A percentile compares a stretch with the other conserved stretches of the same genome.
phyloP scores from a whole-genome alignment of 1,140 invertebrate species.

The Solen grandis region DNA sequence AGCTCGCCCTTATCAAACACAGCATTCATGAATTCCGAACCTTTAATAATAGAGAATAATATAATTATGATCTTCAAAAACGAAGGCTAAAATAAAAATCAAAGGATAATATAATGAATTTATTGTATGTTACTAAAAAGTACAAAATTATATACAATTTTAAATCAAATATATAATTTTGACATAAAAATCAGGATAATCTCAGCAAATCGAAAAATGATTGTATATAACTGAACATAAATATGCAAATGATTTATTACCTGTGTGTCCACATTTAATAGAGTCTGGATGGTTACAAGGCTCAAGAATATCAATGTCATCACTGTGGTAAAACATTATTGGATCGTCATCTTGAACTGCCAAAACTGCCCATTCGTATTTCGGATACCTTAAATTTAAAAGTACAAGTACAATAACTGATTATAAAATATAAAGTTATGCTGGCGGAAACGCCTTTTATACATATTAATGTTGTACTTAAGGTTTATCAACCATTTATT shows the following conservation, averaged over 20 bases:
- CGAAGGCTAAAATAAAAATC: too few relatives aligned
- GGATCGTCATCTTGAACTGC: constrained; percentile 20
- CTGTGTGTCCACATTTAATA: constrained; percentile 55
- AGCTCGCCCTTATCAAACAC: constrained; percentile 16
- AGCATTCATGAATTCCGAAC: constrained; percentile 15
- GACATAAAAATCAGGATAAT: background rate
- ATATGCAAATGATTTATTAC: constrained; percentile 9
- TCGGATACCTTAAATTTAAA: constrained; percentile 15
- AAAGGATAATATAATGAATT: too few relatives aligned
- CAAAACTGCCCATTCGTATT: constrained; percentile 60
- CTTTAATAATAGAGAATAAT: constrained; percentile 8
- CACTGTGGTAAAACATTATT: constrained; percentile 32
- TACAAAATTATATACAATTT: background rate
- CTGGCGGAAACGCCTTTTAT: too few relatives aligned
- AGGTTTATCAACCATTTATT: too few relatives aligned
- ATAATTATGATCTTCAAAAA: too few relatives aligned
- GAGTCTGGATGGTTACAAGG: constrained; percentile 54
- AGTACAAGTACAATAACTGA: too few relatives aligned
- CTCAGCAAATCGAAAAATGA: background rate
- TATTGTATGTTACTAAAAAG: too few relatives aligned
- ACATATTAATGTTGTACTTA: too few relatives aligned
- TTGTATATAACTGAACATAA: background rate
- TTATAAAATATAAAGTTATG: too few relatives aligned
- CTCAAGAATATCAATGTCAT: constrained; percentile 14
- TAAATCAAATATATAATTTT: background rate